Conservation (phyloP, 2,888 invertebrate genomes). For the Drosophila yooni region DNA sequence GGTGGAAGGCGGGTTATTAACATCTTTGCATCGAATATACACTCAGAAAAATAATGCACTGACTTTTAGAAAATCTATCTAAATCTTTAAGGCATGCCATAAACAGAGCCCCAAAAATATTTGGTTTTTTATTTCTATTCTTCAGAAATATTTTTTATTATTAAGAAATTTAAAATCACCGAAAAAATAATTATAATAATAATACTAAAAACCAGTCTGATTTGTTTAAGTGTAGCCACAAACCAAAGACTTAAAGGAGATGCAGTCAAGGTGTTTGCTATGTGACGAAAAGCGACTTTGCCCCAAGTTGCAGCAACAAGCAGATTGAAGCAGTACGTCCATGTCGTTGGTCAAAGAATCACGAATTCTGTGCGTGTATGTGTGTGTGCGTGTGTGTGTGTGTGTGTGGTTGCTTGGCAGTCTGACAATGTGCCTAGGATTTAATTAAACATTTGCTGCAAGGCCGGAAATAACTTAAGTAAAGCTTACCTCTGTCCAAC, state of each 20-base stretch:
- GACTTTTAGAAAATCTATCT: background rate
- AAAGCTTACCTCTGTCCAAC: slow-evolving; percentile 38
- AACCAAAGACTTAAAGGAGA: slow-evolving; percentile 30
- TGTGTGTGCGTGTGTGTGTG: background rate
- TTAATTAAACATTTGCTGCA: slow-evolving; percentile 70
- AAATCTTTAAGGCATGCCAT: no score
- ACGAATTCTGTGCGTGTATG: background rate
- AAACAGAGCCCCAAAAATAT: background rate
- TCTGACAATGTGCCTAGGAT: slow-evolving; percentile 37
- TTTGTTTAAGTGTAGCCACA: slow-evolving; percentile 38
- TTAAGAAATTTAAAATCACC: background rate
- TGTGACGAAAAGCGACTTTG: background rate
- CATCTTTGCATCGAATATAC: slow-evolving; percentile 50
- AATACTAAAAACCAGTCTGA: background rate
- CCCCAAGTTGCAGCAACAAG: slow-evolving; percentile 10
- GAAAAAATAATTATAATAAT: background rate
- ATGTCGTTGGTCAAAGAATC: background rate
- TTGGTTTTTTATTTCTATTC: background rate
- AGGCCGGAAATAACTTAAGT: slow-evolving; percentile 69
- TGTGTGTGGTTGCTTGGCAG: background rate
- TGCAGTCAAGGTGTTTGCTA: slow-evolving; percentile 29
- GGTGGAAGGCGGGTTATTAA: background rate
- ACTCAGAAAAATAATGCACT: background rate
- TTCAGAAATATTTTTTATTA: background rate
- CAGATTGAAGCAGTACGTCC: background rate